These are phyloP conservation scores for Drosophila lacertosa DNA, from an alignment of 1,140 invertebrate species.

Conservation along the genomic window DNA sequence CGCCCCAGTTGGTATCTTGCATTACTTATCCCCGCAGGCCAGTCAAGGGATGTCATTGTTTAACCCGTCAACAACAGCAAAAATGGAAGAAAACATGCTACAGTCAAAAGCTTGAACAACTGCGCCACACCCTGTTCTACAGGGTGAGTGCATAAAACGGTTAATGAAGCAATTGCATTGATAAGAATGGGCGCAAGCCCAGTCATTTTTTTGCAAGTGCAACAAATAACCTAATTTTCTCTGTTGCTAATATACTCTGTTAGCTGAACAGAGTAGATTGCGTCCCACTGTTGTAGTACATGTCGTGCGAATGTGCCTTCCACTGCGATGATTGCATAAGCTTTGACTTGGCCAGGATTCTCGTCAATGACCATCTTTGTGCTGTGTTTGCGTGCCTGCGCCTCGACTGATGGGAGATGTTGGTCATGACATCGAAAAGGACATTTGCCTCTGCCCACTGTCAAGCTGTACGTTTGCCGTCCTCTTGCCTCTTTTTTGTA, in stretches of 20 bases:
- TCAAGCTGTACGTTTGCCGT: background rate
- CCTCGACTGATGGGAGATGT: slow-evolving; percentile 27
- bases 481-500: background rate
- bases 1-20: slow-evolving; percentile 2
- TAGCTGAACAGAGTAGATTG: background rate
- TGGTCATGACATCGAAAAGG: slow-evolving; percentile 37
- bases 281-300: slow-evolving; percentile 9
- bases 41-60: slow-evolving; percentile 52
- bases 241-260: too few species aligned
- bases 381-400: slow-evolving; percentile 12
- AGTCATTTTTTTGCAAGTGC: too few species aligned
- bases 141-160: too few species aligned
- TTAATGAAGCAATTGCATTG: too few species aligned
- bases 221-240: too few species aligned
- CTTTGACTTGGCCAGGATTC: background rate
- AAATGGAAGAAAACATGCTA: background rate
- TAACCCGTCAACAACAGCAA: slow-evolving; percentile 27
- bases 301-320: slow-evolving; percentile 10
- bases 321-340: slow-evolving; percentile 1
- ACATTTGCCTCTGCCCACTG: slow-evolving; percentile 19
- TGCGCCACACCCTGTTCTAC: background rate
- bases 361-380: slow-evolving; percentile 2
- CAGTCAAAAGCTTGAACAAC: background rate
- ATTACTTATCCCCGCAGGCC: slow-evolving; percentile 21
- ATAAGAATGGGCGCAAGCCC: too few species aligned